Evolutionary conservation across 2,113 vertebrate species (phyloP).

Genomic region (Mellivora capensis): DNA sequence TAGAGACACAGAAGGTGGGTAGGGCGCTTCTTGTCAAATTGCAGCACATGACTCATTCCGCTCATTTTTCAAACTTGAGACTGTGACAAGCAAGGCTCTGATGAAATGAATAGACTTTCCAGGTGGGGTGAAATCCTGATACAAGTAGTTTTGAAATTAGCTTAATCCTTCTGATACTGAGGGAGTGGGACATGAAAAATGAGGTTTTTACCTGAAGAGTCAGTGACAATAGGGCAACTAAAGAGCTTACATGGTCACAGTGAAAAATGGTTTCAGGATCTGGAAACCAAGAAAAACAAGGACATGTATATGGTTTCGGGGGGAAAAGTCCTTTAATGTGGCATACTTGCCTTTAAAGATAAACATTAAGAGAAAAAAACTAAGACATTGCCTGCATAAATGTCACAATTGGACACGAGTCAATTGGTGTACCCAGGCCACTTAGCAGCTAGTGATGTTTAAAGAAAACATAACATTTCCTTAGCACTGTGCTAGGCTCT

Average conservation of each 20-base stretch:
- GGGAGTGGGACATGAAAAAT: constrained; percentile 36
- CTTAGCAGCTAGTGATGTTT: neutral
- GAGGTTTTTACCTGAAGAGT: constrained; percentile 45
- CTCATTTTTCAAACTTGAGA: constrained; percentile 59
- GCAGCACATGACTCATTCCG: constrained; percentile 51
- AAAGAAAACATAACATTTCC: neutral
- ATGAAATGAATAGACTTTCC: constrained; percentile 1
- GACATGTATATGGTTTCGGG: neutral
- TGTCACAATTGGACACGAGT: neutral
- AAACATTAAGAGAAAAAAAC: constrained; percentile 19
- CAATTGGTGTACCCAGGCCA: neutral
- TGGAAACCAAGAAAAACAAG: constrained; percentile 20
- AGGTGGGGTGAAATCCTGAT: constrained; percentile 44
- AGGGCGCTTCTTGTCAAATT: constrained; percentile 29
- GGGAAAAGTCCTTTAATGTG: neutral
- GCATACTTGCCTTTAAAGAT: constrained; percentile 5
- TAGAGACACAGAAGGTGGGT: neutral
- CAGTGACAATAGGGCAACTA: constrained; percentile 42
- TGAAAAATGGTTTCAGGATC: constrained; percentile 40
- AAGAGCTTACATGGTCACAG: constrained; percentile 19
- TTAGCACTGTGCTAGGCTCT: neutral
- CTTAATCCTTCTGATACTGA: constrained; percentile 48
- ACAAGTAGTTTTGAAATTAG: constrained; percentile 56
- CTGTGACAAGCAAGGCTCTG: constrained; percentile 44
- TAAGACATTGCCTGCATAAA: neutral